Evolutionary conservation across 64 coral and sea anemone genomes (phyloP), one percentile per base, ranked within the genome.

Genomic region (Acropora tenuis): DNA sequence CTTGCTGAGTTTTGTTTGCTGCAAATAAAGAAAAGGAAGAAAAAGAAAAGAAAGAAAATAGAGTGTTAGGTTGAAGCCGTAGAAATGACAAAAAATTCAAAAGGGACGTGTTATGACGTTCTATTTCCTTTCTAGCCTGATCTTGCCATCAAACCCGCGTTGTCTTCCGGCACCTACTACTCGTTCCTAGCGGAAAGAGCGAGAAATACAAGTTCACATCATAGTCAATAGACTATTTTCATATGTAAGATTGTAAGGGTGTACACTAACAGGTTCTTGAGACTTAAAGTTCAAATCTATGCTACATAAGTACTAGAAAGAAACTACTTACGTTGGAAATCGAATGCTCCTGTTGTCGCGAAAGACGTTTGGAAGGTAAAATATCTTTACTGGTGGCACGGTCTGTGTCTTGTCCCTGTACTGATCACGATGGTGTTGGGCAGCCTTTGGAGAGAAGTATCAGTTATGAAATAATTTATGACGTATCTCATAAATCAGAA

Each of bases 391-490:
- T 15, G 88, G 90, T 73, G 85, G 89, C 15, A 95, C 89, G 41
- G 91, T 95, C 74, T 93, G 88, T 46, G 94, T 98, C 48, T 84
- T 94, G 80, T 98, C 97, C 69, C 83, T 87, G 75, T 98, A 98
- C 18, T 96, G 94, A 41, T 95, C 94, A 72, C 97, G 72, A 68
- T 98, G 94, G 18, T 95, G 77, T 82, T 98, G 97, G 41, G 94
- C 78, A 60, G 74, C 78, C 97, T 98, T 48, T 15, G 55, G 68
- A 49, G 7, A 67, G 75, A 63, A 10, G 30, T 30, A 30, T 30
- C 30, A 43, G 48, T 53, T 48, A 60, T 17, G 2, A 15, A 17
- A 59, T 8, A 7, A 8, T 88, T 2, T 88, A 47, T 71, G 8
- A 19, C 1, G 18, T 61, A 50, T 17, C 55, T 8, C 10, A 63